Base-by-base conservation (phyloP, 1,140 invertebrate genomes). In the Leptopilina boulardi region DNA sequence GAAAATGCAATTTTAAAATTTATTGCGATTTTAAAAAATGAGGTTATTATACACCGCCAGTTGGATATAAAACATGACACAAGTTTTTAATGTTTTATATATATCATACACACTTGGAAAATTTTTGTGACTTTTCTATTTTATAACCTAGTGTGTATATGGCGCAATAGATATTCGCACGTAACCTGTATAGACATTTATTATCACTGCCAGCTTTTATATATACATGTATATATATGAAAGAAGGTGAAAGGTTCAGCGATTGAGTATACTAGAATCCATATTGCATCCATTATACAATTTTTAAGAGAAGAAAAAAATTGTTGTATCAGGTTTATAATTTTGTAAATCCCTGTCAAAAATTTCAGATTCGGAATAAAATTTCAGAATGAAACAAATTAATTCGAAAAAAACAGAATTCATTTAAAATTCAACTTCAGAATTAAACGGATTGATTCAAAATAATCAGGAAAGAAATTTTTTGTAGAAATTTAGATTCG, bases 151-250 rank as follows among this genome's bases (percentile, higher is more conserved):
- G 56, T 66, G 26, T 66, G 56, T 66, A 30, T 34, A 66, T 66
- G 59, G 23, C 23, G 59, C 11, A 66, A 66, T 66, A 66, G 26
- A 66, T 30, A 66, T n/a, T 66, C 59, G 59, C 59, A n/a, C 59
- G 15, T 9, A 30, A 66, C 59, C 59, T 66, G 59, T 23, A n/a
- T n/a, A 66, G 59, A 66, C 59, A 66, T 66, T 66, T 66, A 66
- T 66, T 66, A 66, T 66, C 59, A 66, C 11, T 66, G 26, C 15
- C 26, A 6, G 56, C n/a, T n/a, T n/a, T n/a, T n/a, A n/a, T n/a
- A n/a, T n/a, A n/a, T n/a, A n/a, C n/a, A n/a, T n/a, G n/a, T n/a
- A n/a, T n/a, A n/a, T n/a, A 9, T 21, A 66, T 66, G 23, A 30
- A 66, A 30, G 59, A 66, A 66, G 59, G 59, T 66, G 23, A 66